A percentile compares a stretch with the other conserved stretches of the same genome.
Evolutionary conservation across 2,888 invertebrate genomes (phyloP).

Genomic region (Busseola fusca): DNA sequence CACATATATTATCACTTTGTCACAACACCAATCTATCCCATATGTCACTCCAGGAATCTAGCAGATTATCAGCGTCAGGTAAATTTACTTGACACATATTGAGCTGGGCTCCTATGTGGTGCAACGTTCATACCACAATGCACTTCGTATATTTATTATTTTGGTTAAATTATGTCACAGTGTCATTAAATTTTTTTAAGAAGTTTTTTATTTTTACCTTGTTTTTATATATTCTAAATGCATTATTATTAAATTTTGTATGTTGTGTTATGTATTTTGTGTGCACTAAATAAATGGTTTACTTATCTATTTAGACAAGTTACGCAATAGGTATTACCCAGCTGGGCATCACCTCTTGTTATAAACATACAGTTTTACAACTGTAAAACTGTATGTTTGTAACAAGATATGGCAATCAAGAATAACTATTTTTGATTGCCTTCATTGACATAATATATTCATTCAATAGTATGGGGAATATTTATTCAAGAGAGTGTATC

Average conservation of each 20-base stretch:
- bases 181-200: no score
- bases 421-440: constrained; percentile 12
- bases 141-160: background rate
- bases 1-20: background rate
- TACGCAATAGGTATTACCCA: no score
- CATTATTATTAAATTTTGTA: background rate
- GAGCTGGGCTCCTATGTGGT: background rate
- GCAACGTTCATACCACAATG: background rate
- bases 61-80: background rate
- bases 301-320: background rate
- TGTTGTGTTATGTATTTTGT: background rate
- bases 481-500: constrained; percentile 32
- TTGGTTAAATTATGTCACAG: background rate
- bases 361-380: background rate
- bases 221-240: background rate
- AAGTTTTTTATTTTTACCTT: background rate
- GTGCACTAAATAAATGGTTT: background rate
- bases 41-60: background rate
- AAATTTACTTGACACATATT: background rate
- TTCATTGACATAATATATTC: constrained; percentile 22
- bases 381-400: background rate
- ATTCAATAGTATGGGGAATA: constrained; percentile 11
- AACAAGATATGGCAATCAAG: no score
- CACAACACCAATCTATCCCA: background rate
- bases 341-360: background rate